These are phyloP conservation scores for Gymnogyps californianus DNA, from an alignment of 2,113 vertebrate genomes.

Conservation along the genomic window DNA sequence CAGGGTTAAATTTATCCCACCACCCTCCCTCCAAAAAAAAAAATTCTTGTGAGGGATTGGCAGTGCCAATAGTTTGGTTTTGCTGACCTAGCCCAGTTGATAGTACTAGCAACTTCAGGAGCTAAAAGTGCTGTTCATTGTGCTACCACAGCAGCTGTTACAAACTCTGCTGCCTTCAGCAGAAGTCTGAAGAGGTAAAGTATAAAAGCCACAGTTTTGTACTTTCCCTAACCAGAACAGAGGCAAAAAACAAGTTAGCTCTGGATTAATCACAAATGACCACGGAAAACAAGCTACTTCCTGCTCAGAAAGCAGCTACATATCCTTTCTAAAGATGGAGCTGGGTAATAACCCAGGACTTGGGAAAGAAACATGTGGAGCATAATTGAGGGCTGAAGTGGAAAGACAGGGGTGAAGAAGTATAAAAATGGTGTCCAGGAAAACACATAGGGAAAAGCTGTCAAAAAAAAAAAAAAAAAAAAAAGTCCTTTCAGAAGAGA, in stretches of 20 bases:
- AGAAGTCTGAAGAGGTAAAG: neutral
- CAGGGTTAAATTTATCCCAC: neutral
- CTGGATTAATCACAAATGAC: neutral
- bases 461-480: neutral
- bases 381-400: neutral
- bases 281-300: neutral
- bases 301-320: neutral
- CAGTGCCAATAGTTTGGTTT: neutral
- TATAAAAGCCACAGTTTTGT: neutral
- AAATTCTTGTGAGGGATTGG: neutral
- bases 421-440: neutral
- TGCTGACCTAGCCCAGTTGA: neutral
- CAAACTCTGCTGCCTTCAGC: neutral
- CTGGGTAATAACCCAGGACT: neutral
- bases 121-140: neutral
- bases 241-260: neutral
- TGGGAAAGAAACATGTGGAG: neutral
- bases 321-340: neutral
- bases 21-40: neutral
- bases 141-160: neutral
- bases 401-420: fast-evolving
- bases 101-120: neutral
- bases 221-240: neutral
- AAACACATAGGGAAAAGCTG: neutral
- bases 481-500: neutral